Evolutionary conservation across 2,797 vertebrate species (phyloP).

Genomic region (Salmo trutta): DNA sequence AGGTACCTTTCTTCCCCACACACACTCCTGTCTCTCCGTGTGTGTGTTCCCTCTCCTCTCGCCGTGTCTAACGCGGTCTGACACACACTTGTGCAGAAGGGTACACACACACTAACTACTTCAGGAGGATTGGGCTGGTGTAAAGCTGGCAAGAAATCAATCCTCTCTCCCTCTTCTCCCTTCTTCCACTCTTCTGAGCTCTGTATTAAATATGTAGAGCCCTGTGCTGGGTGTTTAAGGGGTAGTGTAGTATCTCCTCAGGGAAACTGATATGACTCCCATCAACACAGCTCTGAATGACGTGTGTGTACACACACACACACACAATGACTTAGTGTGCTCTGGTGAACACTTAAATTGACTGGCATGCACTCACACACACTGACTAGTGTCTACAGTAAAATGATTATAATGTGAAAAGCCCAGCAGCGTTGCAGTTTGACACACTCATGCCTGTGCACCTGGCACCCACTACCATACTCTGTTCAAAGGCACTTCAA

Average conservation of each 20-base stretch:
- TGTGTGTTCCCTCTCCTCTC: constrained; percentile 35
- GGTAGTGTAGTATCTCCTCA: constrained; percentile 68
- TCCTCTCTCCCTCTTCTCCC: constrained; percentile 29
- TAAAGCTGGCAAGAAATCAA: constrained; percentile 73
- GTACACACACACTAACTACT: constrained; percentile 24
- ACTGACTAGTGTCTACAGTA: constrained; percentile 62
- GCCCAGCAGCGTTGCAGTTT: too few species aligned
- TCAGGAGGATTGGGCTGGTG: constrained; percentile 58
- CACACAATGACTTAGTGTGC: not conserved
- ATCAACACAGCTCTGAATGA: constrained; percentile 69
- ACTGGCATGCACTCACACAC: constrained; percentile 59
- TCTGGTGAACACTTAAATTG: not conserved
- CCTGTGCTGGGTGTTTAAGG: constrained; percentile 72
- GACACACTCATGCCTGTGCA: too few species aligned
- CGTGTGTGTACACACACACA: constrained; percentile 39
- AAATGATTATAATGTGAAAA: constrained; percentile 31
- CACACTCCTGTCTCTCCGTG: not conserved
- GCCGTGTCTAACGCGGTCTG: constrained; percentile 62
- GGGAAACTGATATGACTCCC: constrained; percentile 71
- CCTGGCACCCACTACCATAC: too few species aligned
- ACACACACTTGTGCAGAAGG: constrained; percentile 56
- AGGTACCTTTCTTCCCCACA: constrained; percentile 43
- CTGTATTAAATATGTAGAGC: constrained; percentile 74
- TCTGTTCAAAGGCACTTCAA: too few species aligned
- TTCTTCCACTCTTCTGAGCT: constrained; percentile 36